These are phyloP conservation scores for Luidia sarsii DNA, from an alignment of 53 echinoderm and acorn worm genomes.

Conservation along the genomic window DNA sequence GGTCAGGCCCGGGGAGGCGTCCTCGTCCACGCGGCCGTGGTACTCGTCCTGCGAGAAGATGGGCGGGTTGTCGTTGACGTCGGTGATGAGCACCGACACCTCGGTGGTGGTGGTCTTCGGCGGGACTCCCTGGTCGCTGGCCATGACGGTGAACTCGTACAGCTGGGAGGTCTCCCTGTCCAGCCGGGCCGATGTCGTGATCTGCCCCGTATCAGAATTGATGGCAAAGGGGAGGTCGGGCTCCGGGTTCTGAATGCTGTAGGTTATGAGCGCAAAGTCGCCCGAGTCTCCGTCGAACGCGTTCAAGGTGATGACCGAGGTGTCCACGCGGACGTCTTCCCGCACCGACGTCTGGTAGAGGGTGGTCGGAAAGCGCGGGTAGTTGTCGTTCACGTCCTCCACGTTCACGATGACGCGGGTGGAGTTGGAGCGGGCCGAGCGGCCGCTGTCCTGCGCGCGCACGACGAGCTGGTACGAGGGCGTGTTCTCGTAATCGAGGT, in stretches of 20 bases:
- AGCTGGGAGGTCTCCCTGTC: slow-evolving; percentile 70
- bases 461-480: slow-evolving; percentile 73
- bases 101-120: slow-evolving; percentile 71
- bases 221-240: slow-evolving; percentile 80
- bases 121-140: slow-evolving; percentile 76
- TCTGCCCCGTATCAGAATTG: slow-evolving; percentile 64
- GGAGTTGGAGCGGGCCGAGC: slow-evolving; percentile 74
- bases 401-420: slow-evolving; percentile 87
- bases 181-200: slow-evolving; percentile 60
- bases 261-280: slow-evolving; percentile 70
- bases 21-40: slow-evolving; percentile 72
- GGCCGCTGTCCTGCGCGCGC: slow-evolving; percentile 91
- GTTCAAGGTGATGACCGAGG: slow-evolving; percentile 66
- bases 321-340: slow-evolving; percentile 83
- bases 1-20: slow-evolving; percentile 68
- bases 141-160: slow-evolving; percentile 80
- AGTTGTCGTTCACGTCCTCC: slow-evolving; percentile 93
- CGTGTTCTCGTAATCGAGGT: slow-evolving; percentile 80
- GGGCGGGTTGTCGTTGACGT: slow-evolving; percentile 96
- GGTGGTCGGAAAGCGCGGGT: slow-evolving; percentile 77
- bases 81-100: slow-evolving; percentile 69
- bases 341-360: slow-evolving; percentile 76
- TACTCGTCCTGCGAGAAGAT: slow-evolving; percentile 68
- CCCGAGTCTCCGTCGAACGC: slow-evolving; percentile 92
- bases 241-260: slow-evolving; percentile 64